phyloP scores from a whole-genome alignment of 1,140 invertebrate species.

The Adoxophyes honmai region DNA sequence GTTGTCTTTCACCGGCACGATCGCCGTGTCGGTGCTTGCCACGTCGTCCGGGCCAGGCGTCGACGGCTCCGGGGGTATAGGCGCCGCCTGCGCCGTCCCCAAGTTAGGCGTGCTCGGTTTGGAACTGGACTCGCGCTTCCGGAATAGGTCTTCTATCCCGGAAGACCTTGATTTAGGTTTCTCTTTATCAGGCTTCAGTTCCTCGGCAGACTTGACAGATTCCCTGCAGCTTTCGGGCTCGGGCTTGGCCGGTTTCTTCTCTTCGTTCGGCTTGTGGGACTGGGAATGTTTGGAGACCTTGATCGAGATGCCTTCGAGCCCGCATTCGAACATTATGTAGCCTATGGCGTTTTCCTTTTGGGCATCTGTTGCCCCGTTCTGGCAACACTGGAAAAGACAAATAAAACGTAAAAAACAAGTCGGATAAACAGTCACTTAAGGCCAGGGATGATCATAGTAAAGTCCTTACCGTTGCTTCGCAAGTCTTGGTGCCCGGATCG shows the following conservation, averaged over 20 bases:
- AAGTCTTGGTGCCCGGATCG: constrained; percentile 59
- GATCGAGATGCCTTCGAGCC: constrained; percentile 92
- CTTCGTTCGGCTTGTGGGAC: constrained; percentile 85
- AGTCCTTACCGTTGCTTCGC: constrained; percentile 54
- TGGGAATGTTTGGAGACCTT: constrained; percentile 88
- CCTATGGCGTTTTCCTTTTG: constrained; percentile 86
- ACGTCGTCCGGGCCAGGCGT: constrained; percentile 55
- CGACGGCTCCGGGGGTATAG: constrained; percentile 42
- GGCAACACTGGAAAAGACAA: constrained; percentile 37
- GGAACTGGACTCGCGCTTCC: constrained; percentile 67
- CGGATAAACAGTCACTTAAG: too few relatives aligned
- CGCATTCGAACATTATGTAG: constrained; percentile 98
- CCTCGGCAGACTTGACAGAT: constrained; percentile 75
- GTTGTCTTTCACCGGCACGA: constrained; percentile 74
- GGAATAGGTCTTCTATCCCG: constrained; percentile 73
- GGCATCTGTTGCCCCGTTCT: constrained; percentile 47
- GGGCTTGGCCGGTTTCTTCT: constrained; percentile 64
- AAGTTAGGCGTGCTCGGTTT: constrained; percentile 74
- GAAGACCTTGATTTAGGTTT: constrained; percentile 52
- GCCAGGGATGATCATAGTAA: too few relatives aligned
- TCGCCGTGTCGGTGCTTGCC: constrained; percentile 49
- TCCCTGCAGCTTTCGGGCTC: constrained; percentile 73
- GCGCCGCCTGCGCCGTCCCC: constrained; percentile 49
- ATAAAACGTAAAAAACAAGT: too few relatives aligned
- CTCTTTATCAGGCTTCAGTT: constrained; percentile 67